Percentiles rank a stretch among this genome's conserved stretches.
These are phyloP conservation scores for Sitta carolinensis DNA, from an alignment of 2,797 vertebrate genomes.

Conservation along the genomic window DNA sequence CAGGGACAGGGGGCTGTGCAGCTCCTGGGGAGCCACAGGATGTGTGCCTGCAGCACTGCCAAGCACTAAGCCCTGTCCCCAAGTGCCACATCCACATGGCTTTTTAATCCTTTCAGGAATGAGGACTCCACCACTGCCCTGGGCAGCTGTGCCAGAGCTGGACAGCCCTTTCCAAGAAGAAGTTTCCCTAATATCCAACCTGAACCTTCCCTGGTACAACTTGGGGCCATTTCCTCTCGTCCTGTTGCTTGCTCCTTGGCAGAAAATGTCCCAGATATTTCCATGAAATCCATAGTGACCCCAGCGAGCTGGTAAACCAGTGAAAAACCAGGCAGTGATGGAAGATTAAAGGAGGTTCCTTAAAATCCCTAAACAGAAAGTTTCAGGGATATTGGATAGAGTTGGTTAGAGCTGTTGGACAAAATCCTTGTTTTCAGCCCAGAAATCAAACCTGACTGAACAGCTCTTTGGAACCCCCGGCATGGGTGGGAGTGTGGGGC, in stretches of 20 bases:
- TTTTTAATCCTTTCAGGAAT: background rate
- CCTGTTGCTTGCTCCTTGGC: background rate
- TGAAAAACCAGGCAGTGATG: fast-evolving
- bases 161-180: background rate
- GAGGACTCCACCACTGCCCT: background rate
- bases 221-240: background rate
- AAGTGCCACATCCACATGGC: fast-evolving
- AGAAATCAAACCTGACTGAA: fast-evolving
- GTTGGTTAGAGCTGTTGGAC: background rate
- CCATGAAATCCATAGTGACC: background rate
- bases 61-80: background rate
- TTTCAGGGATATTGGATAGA: fast-evolving
- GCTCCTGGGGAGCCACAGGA: fast-evolving
- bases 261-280: background rate
- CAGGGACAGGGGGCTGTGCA: background rate
- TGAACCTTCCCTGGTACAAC: background rate
- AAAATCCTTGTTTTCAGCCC: background rate
- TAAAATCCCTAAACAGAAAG: background rate
- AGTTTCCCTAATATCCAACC: background rate
- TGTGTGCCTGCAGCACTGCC: background rate
- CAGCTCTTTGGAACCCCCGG: background rate
- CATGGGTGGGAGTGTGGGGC: fast-evolving
- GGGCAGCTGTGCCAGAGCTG: background rate
- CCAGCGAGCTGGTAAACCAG: background rate
- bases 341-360: background rate